Evolutionary conservation across 2,797 vertebrate species (phyloP).

Genomic region (Thaleichthys pacificus): DNA sequence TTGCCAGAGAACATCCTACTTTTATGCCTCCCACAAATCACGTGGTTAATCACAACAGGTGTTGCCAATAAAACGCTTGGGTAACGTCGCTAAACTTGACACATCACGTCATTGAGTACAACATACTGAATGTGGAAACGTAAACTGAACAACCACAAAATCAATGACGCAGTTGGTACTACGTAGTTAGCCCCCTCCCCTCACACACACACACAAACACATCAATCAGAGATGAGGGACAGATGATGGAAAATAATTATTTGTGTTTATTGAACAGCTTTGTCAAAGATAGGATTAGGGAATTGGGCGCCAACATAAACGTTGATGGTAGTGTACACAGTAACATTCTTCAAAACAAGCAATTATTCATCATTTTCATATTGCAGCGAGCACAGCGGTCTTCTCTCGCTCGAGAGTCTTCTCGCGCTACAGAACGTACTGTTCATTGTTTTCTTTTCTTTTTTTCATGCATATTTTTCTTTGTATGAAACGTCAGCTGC

Average conservation of each 20-base stretch:
- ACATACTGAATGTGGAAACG: too few species aligned
- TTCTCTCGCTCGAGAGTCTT: neutral
- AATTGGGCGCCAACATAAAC: constrained; percentile 26
- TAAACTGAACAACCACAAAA: too few species aligned
- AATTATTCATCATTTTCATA: constrained; percentile 17
- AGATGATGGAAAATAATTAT: constrained; percentile 31
- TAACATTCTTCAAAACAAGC: neutral
- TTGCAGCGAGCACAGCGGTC: constrained; percentile 14
- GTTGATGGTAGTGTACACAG: constrained; percentile 18
- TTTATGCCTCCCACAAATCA: neutral
- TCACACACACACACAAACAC: neutral
- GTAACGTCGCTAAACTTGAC: neutral
- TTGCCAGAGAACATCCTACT: neutral
- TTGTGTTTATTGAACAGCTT: constrained; percentile 67
- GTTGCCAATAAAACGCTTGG: neutral
- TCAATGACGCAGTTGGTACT: too few species aligned
- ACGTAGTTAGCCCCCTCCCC: too few species aligned
- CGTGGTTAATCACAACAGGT: constrained; percentile 10
- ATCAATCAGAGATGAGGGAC: neutral
- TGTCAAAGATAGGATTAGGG: constrained; percentile 43
- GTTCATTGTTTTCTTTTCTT: constrained; percentile 30
- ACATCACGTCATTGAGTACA: too few species aligned
- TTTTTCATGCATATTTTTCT: constrained; percentile 69
- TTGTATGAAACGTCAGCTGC: constrained; percentile 45
- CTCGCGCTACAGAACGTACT: neutral